Base-by-base conservation (phyloP, 2,888 invertebrate genomes). In the Eupithecia pulchellata region DNA sequence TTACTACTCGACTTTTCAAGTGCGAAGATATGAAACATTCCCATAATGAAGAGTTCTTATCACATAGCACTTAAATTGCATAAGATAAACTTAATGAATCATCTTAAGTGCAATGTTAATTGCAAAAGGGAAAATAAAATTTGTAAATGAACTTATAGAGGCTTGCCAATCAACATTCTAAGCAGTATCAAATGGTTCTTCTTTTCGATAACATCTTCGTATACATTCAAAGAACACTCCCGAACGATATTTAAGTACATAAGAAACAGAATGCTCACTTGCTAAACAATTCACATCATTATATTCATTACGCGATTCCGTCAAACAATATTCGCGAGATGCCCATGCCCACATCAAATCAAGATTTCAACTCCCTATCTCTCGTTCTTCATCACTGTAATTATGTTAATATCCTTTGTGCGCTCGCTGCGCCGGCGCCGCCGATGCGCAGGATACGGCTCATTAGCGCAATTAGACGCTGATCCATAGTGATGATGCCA, bases 391-490 rank as follows among this genome's bases (percentile, higher is more conserved):
- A 75, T 72, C 76, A 74, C 72, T 72, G 71, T 69, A 77, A 77
- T 77, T 76, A 76, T 76, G 78, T 64, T 75, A 78, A 76, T 77
- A 77, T 77, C 75, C 64, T 76, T 76, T 75, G 70, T 69, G 75
- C 68, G 71, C 70, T 62, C 70, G 72, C 75, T 80, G 82, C 82
- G 83, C 84, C 80, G 83, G 84, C 89, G 86, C 86, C 89, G 86
- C 86, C 84, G 79, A 75, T 73, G 78, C 77, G 78, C 83, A 90
- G 89, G 91, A 91, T 88, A 87, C 84, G 82, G 79, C 86, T 88
- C 85, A 91, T 91, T 91, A 89, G 84, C 82, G 85, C 89, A 91
- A 92, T 92, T 90, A 91, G 82, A 83, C 84, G 87, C 83, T 84
- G 86, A 89, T 89, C 85, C 85, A 83, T 84, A 77, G 84, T 82